Base-by-base conservation (phyloP, 1,140 invertebrate species). In the Drosophila elegans region DNA sequence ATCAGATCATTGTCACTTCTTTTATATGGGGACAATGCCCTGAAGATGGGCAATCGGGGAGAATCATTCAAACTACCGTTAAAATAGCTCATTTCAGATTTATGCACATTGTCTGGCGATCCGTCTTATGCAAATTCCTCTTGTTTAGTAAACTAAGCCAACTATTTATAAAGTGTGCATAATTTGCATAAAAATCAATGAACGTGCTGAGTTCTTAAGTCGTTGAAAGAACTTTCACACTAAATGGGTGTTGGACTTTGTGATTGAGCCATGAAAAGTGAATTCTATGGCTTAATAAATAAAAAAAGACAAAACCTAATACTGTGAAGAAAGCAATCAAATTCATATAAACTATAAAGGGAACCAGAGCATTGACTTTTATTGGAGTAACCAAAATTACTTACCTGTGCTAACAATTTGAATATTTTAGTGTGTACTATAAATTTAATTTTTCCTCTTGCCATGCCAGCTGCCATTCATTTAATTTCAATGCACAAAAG, bases 151-250 rank as follows among this genome's bases (percentile, higher is more conserved):
- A 71, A 72, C 68, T 42, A 72, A 71, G 68, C 51, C 64, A 71
- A 57, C 53, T 56, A 59, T 76, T 75, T 53, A 41, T 75, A 48
- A 67, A 51, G 45, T 52, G 13, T 51, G 39, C 39, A 36, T 25
- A 27, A 76, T 76, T 76, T 76, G 61, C 73, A 76, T 76, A 67
- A 59, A 67, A 76, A 38, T 76, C 41, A 76, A 67, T 76, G 73
- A 76, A 75, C 64, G 73, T 57, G 34, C 16, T 3, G 61, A 55
- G 71, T 32, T 51, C n/a, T 51, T 51, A 51, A n/a, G 1, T 27
- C 0, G 46, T 10, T 51, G 29, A 51, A 32, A 34, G 48, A 51
- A 74, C 71, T 74, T 74, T 74, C 72, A 74, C 72, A 66, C 67
- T 38, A 9, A 55, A 55, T 41, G 25, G 27, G 32, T 25, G 3